These are phyloP conservation scores for Silurus asotus DNA, from an alignment of 2,113 vertebrate genomes.

Conservation along the genomic window DNA sequence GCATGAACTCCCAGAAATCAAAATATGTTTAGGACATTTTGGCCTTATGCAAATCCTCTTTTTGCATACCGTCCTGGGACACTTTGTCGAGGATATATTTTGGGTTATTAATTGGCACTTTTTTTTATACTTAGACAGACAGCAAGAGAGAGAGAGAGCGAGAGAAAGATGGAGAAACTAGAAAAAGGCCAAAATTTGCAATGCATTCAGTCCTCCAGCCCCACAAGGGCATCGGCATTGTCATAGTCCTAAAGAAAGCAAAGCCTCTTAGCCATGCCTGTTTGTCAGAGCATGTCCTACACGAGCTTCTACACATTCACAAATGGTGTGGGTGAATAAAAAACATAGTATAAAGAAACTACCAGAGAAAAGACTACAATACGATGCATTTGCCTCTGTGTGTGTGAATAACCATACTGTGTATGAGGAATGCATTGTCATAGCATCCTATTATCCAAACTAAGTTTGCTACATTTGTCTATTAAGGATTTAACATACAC, in stretches of 20 bases:
- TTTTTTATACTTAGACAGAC: background rate
- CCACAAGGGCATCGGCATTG: background rate
- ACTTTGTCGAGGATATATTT: no score
- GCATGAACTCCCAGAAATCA: no score
- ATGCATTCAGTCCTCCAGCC: background rate
- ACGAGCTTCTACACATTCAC: background rate
- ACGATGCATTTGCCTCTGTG: background rate
- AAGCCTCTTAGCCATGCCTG: constrained; percentile 35
- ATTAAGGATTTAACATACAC: background rate
- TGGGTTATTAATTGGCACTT: background rate
- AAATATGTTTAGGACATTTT: background rate
- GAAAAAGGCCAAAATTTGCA: background rate
- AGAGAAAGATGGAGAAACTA: background rate
- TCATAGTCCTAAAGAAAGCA: background rate
- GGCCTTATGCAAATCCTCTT: background rate
- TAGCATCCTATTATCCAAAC: background rate
- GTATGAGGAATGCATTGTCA: background rate
- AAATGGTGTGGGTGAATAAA: constrained; percentile 14
- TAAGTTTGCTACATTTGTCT: background rate
- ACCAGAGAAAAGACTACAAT: background rate
- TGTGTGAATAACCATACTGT: background rate
- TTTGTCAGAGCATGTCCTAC: constrained; percentile 14
- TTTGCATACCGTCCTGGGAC: no score
- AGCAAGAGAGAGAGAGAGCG: background rate
- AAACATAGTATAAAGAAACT: background rate